Evolutionary conservation across 2,113 vertebrate genomes (phyloP).

Genomic region (Cairina moschata): DNA sequence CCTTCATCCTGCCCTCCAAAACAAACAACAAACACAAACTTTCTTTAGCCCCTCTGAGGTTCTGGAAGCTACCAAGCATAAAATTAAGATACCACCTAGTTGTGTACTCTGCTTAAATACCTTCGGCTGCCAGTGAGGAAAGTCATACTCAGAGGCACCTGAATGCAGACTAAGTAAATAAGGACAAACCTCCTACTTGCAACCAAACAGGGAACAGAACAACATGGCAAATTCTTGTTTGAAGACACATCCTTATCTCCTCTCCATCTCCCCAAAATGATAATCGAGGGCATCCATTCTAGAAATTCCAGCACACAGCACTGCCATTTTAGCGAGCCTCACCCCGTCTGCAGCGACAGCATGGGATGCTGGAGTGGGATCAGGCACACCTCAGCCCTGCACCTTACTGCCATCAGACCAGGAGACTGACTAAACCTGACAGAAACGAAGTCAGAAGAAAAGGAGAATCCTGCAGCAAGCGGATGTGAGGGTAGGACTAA

Average conservation of each 20-base stretch:
- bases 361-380: accelerated
- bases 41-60: not conserved
- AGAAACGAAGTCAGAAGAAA: not conserved
- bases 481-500: not conserved
- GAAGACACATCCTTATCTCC: not conserved
- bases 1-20: not conserved
- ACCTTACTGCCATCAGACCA: not conserved
- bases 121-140: not conserved
- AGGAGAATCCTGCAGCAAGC: not conserved
- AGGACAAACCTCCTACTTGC: not conserved
- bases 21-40: not conserved
- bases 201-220: not conserved
- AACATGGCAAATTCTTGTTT: not conserved
- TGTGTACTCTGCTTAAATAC: not conserved
- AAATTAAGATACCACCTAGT: not conserved
- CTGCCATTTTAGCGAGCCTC: not conserved
- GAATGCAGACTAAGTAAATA: not conserved
- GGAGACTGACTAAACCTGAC: not conserved
- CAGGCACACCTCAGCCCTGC: not conserved
- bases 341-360: not conserved
- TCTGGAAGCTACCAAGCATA: not conserved
- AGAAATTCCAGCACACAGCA: not conserved
- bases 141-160: not conserved
- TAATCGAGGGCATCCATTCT: not conserved
- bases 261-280: not conserved